phyloP scores from a whole-genome alignment of 2,888 invertebrate genomes.

The Geophilus truncorum region DNA sequence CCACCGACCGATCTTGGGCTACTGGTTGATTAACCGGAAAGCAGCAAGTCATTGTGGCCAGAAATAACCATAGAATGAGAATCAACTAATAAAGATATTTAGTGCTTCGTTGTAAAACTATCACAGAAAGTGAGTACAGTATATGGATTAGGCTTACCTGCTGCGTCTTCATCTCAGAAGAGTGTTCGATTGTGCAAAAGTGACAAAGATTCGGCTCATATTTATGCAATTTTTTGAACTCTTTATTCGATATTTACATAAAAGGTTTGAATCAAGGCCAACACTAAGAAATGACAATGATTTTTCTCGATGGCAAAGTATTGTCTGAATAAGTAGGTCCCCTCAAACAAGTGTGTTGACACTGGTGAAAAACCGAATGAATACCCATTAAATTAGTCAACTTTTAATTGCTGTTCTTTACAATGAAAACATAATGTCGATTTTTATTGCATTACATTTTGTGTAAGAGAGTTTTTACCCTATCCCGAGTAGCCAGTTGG shows the following conservation, averaged over 20 bases:
- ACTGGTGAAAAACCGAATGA: neutral
- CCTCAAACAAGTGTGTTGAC: slow-evolving; percentile 11
- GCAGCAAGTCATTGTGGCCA: neutral
- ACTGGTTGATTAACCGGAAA: neutral
- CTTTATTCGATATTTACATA: neutral
- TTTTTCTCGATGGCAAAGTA: neutral
- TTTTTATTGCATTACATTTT: neutral
- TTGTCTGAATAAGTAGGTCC: neutral
- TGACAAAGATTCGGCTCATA: neutral
- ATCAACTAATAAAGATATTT: neutral
- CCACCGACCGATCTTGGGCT: neutral
- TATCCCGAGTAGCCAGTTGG: neutral
- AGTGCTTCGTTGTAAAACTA: neutral
- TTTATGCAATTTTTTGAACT: neutral
- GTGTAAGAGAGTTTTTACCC: neutral
- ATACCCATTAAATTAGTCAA: neutral
- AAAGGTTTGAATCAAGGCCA: neutral
- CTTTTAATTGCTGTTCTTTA: neutral
- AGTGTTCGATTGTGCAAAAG: neutral
- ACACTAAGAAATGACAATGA: neutral
- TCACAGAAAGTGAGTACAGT: too few relatives aligned
- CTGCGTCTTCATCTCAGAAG: neutral
- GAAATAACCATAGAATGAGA: neutral
- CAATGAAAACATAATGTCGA: neutral
- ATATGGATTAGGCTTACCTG: neutral